Evolutionary conservation across 2,888 invertebrate species (phyloP).

Genomic region (Capitulum mitella): DNA sequence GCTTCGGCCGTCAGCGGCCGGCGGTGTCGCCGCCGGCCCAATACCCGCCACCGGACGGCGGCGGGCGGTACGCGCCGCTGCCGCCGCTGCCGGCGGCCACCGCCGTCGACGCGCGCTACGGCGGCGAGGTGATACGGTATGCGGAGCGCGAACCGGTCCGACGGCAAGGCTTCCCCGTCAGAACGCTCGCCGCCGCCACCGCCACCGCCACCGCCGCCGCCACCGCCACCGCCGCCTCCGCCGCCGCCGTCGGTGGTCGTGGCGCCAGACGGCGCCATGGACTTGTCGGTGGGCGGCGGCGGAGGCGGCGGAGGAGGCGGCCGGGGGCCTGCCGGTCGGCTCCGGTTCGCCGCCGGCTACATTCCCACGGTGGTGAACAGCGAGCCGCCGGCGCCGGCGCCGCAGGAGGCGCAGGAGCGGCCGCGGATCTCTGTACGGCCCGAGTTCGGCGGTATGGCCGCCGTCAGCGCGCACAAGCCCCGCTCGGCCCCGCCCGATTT

Average conservation of each 20-base stretch:
- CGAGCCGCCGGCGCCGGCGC: neutral
- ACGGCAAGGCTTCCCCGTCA: neutral
- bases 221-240: neutral
- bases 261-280: neutral
- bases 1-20: too few species aligned
- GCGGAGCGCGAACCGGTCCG: neutral
- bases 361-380: neutral
- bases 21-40: neutral
- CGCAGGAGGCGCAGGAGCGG: too few species aligned
- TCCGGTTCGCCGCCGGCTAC: neutral
- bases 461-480: neutral
- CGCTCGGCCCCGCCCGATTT: conserved; percentile 3
- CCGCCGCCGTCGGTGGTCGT: neutral
- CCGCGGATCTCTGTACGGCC: neutral
- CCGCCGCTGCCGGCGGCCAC: neutral
- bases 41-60: neutral
- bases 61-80: neutral
- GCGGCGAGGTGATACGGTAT: neutral
- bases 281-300: neutral
- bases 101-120: neutral
- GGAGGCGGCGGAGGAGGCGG: neutral
- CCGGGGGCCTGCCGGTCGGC: neutral
- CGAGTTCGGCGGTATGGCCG: neutral
- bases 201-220: neutral
- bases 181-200: neutral